phyloP scores from a whole-genome alignment of 2,888 invertebrate genomes.

The Chalcosyrphus nemorum region DNA sequence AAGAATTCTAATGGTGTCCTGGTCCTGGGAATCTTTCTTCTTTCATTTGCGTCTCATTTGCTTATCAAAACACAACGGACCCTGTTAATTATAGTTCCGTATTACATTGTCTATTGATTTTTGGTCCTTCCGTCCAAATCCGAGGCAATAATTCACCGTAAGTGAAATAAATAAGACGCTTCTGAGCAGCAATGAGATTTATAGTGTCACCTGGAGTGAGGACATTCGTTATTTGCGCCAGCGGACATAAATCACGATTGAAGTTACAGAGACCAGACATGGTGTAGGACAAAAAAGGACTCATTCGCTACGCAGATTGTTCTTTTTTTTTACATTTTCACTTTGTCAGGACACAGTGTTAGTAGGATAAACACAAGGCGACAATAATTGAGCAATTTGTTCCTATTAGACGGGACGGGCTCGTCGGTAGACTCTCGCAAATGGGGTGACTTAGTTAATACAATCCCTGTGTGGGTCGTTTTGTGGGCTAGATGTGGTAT shows the following conservation, averaged over 20 bases:
- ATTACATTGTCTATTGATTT: constrained; percentile 24
- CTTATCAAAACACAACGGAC: constrained; percentile 48
- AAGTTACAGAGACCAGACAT: constrained; percentile 27
- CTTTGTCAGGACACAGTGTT: constrained; percentile 22
- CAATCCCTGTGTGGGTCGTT: constrained; percentile 62
- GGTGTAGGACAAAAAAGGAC: constrained; percentile 13
- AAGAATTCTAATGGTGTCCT: constrained; percentile 25
- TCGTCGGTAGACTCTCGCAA: not conserved
- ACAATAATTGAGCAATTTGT: constrained; percentile 73
- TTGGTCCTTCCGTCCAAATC: constrained; percentile 27
- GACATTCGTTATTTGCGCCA: constrained; percentile 59
- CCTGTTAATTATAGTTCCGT: not conserved
- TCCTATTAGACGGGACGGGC: constrained; percentile 51
- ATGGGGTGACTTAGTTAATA: constrained; percentile 57
- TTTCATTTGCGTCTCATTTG: constrained; percentile 43
- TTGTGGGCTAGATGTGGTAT: constrained; percentile 66
- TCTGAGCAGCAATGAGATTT: constrained; percentile 62
- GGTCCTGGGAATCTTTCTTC: constrained; percentile 50
- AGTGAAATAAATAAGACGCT: constrained; percentile 70
- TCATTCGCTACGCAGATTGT: constrained; percentile 69
- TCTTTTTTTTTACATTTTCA: constrained; percentile 31
- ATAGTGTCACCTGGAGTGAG: constrained; percentile 71
- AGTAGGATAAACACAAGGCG: constrained; percentile 61
- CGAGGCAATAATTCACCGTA: constrained; percentile 62
- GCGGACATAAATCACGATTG: constrained; percentile 57